Conservation (phyloP, 2,888 invertebrate species). For the Pachycephus smyrnensis region DNA sequence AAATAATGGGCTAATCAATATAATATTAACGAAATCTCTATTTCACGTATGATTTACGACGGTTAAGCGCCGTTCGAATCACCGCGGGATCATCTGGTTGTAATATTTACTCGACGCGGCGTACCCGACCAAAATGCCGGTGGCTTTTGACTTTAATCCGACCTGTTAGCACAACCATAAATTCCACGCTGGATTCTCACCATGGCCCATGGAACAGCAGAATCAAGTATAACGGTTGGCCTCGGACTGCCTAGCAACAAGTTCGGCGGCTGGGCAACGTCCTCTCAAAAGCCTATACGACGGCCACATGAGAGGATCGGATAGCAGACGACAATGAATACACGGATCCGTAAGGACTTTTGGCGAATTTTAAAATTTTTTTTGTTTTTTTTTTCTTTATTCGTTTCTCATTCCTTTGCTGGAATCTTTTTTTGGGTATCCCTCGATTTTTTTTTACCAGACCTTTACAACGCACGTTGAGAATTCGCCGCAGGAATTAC, state of each 20-base stretch:
- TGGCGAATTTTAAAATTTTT: neutral
- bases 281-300: slow-evolving; percentile 5
- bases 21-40: neutral
- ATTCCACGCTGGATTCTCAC: neutral
- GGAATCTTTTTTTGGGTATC: neutral
- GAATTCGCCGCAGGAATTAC: neutral
- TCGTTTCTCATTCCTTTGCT: neutral
- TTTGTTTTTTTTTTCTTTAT: neutral
- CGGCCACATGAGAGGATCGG: neutral
- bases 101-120: neutral
- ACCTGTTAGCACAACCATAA: neutral
- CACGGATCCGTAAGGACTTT: neutral
- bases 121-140: neutral
- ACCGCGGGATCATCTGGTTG: neutral
- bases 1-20: neutral
- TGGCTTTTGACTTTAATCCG: neutral
- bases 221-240: slow-evolving; percentile 44
- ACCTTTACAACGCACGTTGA: neutral
- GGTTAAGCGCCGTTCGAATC: neutral
- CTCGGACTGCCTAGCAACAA: slow-evolving; percentile 52
- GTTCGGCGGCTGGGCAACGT: slow-evolving; percentile 23
- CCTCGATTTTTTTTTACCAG: neutral
- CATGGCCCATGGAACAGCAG: slow-evolving; percentile 19
- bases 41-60: neutral
- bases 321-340: neutral